A percentile compares a stretch with the other conserved stretches of the same genome.
These are phyloP conservation scores for Amphiprion ocellaris DNA, from an alignment of 2,113 vertebrate species.

Conservation along the genomic window DNA sequence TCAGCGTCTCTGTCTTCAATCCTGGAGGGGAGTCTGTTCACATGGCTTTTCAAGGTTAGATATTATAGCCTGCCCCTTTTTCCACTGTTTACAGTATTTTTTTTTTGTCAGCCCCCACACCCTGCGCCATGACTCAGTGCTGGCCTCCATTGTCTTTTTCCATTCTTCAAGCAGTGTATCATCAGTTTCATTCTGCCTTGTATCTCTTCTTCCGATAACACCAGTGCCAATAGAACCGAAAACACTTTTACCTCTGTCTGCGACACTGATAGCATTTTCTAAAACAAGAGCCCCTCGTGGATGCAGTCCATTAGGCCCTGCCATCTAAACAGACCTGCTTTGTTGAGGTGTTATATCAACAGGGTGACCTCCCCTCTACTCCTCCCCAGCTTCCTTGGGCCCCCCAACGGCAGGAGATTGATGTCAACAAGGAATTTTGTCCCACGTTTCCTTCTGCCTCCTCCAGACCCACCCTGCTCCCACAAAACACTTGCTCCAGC, in stretches of 20 bases:
- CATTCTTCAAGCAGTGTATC: slow-evolving; percentile 32
- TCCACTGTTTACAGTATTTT: slow-evolving; percentile 28
- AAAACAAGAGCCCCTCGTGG: slow-evolving; percentile 74
- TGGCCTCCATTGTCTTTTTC: slow-evolving; percentile 30
- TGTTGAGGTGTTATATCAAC: slow-evolving; percentile 88
- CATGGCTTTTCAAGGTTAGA: slow-evolving; percentile 52
- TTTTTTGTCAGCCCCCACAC: slow-evolving; percentile 13
- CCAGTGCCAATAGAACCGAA: slow-evolving; percentile 30
- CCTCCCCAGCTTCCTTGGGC: slow-evolving; percentile 80
- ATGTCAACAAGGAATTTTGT: slow-evolving; percentile 86
- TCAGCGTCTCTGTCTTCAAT: slow-evolving; percentile 54
- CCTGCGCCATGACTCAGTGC: slow-evolving; percentile 27
- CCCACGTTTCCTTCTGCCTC: slow-evolving; percentile 79
- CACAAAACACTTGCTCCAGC: slow-evolving; percentile 79
- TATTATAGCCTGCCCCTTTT: slow-evolving; percentile 20
- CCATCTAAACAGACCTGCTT: slow-evolving; percentile 84
- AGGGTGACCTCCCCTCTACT: slow-evolving; percentile 79
- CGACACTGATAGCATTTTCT: slow-evolving; percentile 59
- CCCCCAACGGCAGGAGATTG: slow-evolving; percentile 85
- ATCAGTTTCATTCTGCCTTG: slow-evolving; percentile 33
- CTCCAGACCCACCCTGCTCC: slow-evolving; percentile 73
- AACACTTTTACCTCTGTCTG: slow-evolving; percentile 29
- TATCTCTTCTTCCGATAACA: slow-evolving; percentile 50
- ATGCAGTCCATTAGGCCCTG: slow-evolving; percentile 77
- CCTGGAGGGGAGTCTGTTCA: slow-evolving; percentile 4